Evolutionary conservation across 1,140 invertebrate genomes (phyloP).

Genomic region (Aphelinus certus): DNA sequence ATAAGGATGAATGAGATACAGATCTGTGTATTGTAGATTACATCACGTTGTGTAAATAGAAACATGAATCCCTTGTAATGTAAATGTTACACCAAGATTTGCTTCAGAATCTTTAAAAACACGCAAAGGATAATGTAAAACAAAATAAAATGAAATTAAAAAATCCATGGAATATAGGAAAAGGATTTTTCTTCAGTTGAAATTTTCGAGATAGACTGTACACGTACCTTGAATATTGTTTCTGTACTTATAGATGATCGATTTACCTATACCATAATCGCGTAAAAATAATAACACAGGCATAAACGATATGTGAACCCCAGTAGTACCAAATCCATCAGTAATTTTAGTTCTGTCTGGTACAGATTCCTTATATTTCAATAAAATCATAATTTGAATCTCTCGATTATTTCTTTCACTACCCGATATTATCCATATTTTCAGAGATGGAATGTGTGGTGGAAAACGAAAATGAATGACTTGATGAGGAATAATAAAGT

Average conservation of each 20-base stretch:
- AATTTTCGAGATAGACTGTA: conserved; percentile 64
- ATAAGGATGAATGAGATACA: background rate
- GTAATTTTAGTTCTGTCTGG: conserved; percentile 68
- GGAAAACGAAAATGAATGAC: too few species aligned
- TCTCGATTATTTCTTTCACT: conserved; percentile 8
- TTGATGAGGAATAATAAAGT: too few species aligned
- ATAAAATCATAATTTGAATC: conserved; percentile 65
- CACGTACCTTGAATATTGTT: conserved; percentile 64
- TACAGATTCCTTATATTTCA: conserved; percentile 68
- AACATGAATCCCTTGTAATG: conserved; percentile 50
- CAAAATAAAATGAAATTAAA: conserved; percentile 41
- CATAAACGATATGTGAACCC: conserved; percentile 65
- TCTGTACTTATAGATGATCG: conserved; percentile 65
- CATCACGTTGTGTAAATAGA: conserved; percentile 57
- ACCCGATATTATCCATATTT: background rate
- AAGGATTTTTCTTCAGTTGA: conserved; percentile 59
- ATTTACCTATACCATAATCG: conserved; percentile 58
- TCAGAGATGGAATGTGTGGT: too few species aligned
- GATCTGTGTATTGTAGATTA: conserved; percentile 48
- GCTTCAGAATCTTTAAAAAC: conserved; percentile 13
- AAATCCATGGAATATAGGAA: conserved; percentile 44
- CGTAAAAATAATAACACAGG: conserved; percentile 56
- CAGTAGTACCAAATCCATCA: conserved; percentile 67
- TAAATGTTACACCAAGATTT: conserved; percentile 47
- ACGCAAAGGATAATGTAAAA: conserved; percentile 30